Base-by-base conservation (phyloP, 2,113 vertebrate species). In the Entelurus aequoreus region DNA sequence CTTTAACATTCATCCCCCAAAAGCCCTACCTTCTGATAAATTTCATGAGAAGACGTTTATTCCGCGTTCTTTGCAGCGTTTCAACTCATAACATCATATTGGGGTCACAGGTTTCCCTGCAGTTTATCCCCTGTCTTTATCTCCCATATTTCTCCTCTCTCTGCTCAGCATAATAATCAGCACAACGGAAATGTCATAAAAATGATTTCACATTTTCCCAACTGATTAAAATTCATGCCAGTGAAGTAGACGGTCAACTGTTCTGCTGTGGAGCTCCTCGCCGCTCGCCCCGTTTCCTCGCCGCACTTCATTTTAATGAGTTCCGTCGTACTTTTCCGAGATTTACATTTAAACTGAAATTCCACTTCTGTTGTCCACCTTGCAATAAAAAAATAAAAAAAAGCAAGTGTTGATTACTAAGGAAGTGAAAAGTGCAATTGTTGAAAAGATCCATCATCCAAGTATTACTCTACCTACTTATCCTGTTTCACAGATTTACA, bases 191-290 rank as follows among this genome's bases (percentile, higher is more conserved):
- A 79, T 62, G 38, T 65, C 62, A 65, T 72, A 28, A 67, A 76
- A 75, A 67, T 49, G 0, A 68, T 75, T 80, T 62, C 63, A 78
- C 54, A 68, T 46, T 74, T 28, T 28, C 71, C 48, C 6, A 54
- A 52, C 54, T 55, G 50, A 74, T 78, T 80, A 63, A 75, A 69
- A 69, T 72, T 56, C 58, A 76, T 78, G 44, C 62, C 65, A 54
- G 8, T 73, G 59, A 13, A 36, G 54, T 28, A 55, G 57, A 54
- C 40, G 48, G 46, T 74, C 60, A 71, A 49, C 60, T 52, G 57
- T 65, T 58, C n/a, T 44, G 55, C 66, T 64, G 49, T 62, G 68
- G 60, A 66, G 54, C 44, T 64, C 73, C 68, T 67, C 69, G 60
- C 58, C 70, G 54, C 35, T 68, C 49, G 53, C 68, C 54, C 15